Evolutionary conservation across 2,888 invertebrate genomes (phyloP).

Genomic region (Drosophila nigricruria): DNA sequence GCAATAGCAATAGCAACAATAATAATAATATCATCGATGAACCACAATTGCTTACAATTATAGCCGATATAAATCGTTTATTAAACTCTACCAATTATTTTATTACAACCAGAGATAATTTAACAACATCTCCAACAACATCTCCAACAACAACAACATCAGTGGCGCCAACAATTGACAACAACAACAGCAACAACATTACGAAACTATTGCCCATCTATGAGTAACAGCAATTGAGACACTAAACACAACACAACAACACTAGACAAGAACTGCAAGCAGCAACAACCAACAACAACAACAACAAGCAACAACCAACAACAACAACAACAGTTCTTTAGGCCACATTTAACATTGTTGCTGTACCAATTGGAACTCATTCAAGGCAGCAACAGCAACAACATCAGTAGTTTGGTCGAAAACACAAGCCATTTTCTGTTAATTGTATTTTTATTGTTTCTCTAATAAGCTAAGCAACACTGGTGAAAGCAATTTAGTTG

Average conservation of each 20-base stretch:
- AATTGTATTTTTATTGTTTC: slow-evolving; percentile 2
- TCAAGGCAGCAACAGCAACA: not conserved
- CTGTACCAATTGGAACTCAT: slow-evolving; percentile 3
- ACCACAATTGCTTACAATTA: slow-evolving; percentile 81
- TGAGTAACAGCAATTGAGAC: slow-evolving; percentile 55
- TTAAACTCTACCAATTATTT: slow-evolving; percentile 85
- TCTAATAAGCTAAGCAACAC: not conserved
- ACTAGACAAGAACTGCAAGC: slow-evolving; percentile 1
- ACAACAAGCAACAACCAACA: slow-evolving; percentile 10
- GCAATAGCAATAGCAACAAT: slow-evolving; percentile 1
- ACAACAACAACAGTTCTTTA: slow-evolving; percentile 21
- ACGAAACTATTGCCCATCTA: slow-evolving; percentile 80
- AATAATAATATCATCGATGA: slow-evolving; percentile 76
- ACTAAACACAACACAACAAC: slow-evolving; percentile 4
- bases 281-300: slow-evolving; percentile 10
- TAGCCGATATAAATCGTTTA: slow-evolving; percentile 84
- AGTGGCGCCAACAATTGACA: slow-evolving; percentile 56
- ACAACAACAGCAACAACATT: slow-evolving; percentile 69
- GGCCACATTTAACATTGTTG: slow-evolving; percentile 3
- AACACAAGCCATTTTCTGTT: not conserved
- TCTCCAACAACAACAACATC: slow-evolving; percentile 47
- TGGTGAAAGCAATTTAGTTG: slow-evolving; percentile 31
- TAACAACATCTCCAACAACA: slow-evolving; percentile 59
- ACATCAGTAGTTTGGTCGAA: slow-evolving; percentile 1
- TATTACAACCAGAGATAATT: slow-evolving; percentile 85